Percentiles rank a stretch among this genome's conserved stretches.
Conservation (phyloP, 2,113 vertebrate genomes). For the Acrocephalus kingi region DNA sequence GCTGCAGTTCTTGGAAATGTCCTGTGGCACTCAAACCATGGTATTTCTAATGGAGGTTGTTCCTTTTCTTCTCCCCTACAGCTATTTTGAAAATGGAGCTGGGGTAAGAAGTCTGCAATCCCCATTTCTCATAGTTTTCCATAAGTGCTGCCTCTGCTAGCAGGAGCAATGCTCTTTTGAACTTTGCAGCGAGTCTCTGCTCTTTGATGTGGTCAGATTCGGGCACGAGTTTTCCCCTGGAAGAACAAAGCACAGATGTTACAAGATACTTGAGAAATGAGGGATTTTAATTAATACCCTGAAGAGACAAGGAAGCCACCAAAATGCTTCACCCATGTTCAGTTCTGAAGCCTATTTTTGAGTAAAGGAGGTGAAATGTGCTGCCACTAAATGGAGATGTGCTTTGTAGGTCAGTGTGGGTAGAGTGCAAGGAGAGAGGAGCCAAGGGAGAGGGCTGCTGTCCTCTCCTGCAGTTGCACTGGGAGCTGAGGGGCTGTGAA, state of each 20-base stretch:
- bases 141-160: not conserved
- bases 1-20: not conserved
- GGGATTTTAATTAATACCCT: not conserved
- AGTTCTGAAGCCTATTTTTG: not conserved
- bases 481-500: not conserved
- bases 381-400: not conserved
- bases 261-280: not conserved
- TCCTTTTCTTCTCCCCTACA: not conserved
- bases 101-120: not conserved
- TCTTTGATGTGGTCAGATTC: conserved; percentile 7
- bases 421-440: not conserved
- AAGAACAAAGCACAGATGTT: conserved; percentile 15
- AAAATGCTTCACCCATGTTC: not conserved
- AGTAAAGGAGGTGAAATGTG: not conserved
- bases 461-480: not conserved
- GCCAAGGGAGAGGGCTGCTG: not conserved
- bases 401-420: not conserved
- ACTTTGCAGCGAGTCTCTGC: not conserved
- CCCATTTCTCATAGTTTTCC: not conserved
- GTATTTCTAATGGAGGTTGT: not conserved
- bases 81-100: not conserved
- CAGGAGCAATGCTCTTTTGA: not conserved
- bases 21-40: not conserved
- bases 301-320: not conserved
- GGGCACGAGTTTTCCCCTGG: not conserved